Percentiles rank a stretch among this genome's conserved stretches.
Evolutionary conservation across 2,113 vertebrate genomes (phyloP).

Genomic region (Rhodinocichla rosea): DNA sequence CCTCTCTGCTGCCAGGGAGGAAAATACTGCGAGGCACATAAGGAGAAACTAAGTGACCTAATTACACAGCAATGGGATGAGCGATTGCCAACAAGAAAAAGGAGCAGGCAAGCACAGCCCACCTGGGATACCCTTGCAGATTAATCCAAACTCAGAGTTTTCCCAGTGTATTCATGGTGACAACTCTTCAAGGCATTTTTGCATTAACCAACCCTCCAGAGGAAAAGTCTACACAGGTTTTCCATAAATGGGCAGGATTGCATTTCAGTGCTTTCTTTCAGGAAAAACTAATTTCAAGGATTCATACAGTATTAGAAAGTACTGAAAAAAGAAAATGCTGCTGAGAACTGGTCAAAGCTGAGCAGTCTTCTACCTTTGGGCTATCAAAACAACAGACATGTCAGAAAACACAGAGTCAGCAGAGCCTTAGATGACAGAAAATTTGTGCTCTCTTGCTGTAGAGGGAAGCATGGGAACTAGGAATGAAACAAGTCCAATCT

Average conservation of each 20-base stretch:
- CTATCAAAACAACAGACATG: background rate
- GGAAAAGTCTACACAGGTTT: background rate
- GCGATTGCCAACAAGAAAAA: background rate
- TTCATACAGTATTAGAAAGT: background rate
- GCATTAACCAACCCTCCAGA: background rate
- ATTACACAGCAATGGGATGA: constrained; percentile 7
- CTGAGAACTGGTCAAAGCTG: background rate
- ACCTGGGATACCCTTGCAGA: background rate
- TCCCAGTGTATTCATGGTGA: background rate
- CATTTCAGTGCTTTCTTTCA: background rate
- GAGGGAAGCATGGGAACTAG: background rate
- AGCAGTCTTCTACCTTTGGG: background rate
- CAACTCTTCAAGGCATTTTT: background rate
- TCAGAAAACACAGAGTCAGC: background rate
- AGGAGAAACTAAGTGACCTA: constrained; percentile 17
- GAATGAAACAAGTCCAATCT: background rate
- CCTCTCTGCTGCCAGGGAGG: background rate
- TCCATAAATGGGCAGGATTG: background rate
- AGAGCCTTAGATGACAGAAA: background rate
- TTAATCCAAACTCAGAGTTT: background rate
- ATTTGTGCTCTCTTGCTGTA: background rate
- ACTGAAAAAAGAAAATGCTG: background rate
- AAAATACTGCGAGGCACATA: background rate
- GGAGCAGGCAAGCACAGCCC: background rate
- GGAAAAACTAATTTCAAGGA: background rate